Base-by-base conservation (phyloP, 2,888 invertebrate genomes). In the Phaedon cochleariae region DNA sequence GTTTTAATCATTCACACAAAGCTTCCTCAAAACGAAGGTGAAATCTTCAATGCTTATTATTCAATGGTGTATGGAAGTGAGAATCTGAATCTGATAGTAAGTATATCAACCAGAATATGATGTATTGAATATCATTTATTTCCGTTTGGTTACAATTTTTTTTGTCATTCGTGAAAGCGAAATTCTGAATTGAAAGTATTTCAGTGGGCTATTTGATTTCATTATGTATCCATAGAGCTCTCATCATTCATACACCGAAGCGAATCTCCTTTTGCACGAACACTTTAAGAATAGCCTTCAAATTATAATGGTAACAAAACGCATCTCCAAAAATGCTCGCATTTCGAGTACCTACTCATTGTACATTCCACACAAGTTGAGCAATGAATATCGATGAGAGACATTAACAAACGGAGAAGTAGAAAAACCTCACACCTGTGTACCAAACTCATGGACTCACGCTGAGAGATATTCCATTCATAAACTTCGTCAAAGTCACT, bases 401-500 rank as follows among this genome's bases (percentile, higher is more conserved):
- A 41, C 49, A 62, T 41, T 54, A 48, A 65, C 52, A 12, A 59
- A 64, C 59, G 67, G 64, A 70, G 54, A 65, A 69, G 64, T 54
- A 70, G 61, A 65, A 69, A 62, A 52, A 12, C 10, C 58, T 53
- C 63, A 70, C 72, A 72, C 72, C 72, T 72, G 72, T 66, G 66
- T 58, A 72, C 61, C 69, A 69, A 69, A 67, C 59, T 65, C 45
- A 5, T 57, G 67, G 65, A 72, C 41, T 70, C 70, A 70, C 67
- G 70, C 70, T 69, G 70, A 66, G 62, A 66, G 62, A 64, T 48
- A 26, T 60, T 62, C 68, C 57, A 68, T 70, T 72, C 68, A 67
- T n/a, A 34, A 62, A 54, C 53, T 58, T 41, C 10, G 59, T 57
- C 58, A 57, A 62, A 61, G 59, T 59, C 45, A 57, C 45, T 54